Evolutionary conservation across 1,140 invertebrate species (phyloP).

Genomic region (Papilio polyxenes): DNA sequence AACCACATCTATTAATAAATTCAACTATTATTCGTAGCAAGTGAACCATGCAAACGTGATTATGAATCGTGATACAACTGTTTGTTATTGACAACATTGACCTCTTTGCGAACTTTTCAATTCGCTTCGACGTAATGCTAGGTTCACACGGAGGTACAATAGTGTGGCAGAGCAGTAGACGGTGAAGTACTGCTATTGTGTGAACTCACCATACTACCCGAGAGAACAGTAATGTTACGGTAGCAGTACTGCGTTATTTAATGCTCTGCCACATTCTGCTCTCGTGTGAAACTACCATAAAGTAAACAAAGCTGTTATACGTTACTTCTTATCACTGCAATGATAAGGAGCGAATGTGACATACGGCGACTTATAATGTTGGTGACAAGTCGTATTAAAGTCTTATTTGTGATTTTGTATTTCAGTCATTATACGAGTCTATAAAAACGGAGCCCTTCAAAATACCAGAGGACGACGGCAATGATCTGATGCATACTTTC

Average conservation of each 20-base stretch:
- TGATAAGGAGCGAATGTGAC: slow-evolving; percentile 13
- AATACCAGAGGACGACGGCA: slow-evolving; percentile 99
- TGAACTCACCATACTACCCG: too few species aligned
- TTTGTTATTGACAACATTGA: slow-evolving; percentile 21
- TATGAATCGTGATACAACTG: background rate
- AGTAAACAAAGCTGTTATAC: slow-evolving; percentile 12
- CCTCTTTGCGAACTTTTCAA: slow-evolving; percentile 29
- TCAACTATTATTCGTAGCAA: slow-evolving; percentile 2
- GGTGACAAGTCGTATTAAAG: background rate
- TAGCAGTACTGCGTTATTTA: background rate
- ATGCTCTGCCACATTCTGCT: background rate
- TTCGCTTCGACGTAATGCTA: background rate
- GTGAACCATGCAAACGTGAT: background rate
- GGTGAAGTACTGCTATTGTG: too few species aligned
- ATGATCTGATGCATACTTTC: slow-evolving; percentile 99
- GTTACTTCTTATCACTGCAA: background rate
- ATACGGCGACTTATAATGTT: background rate
- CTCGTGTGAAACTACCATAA: background rate
- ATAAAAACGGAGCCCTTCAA: slow-evolving; percentile 99
- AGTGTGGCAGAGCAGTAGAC: background rate
- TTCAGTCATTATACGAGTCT: slow-evolving; percentile 96
- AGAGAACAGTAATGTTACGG: too few species aligned
- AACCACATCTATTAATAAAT: slow-evolving; percentile 3
- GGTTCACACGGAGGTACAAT: background rate
- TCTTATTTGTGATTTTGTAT: slow-evolving; percentile 52